These are phyloP conservation scores for Caradrina clavipalpis DNA, from an alignment of 2,888 invertebrate genomes.

Conservation along the genomic window DNA sequence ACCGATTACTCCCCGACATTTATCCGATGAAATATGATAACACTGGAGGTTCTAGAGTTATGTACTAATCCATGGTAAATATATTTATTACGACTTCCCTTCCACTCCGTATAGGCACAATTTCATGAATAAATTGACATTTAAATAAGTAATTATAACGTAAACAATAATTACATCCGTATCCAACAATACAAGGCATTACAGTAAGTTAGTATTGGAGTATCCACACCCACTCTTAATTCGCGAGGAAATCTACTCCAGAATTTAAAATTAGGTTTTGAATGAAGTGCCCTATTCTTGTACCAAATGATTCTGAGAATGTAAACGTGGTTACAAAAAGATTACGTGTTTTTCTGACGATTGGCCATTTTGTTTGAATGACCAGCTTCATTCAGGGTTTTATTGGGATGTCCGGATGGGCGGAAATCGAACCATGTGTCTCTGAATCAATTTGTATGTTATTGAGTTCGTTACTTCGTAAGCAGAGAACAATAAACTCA, in stretches of 20 bases:
- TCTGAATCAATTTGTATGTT: constrained; percentile 22
- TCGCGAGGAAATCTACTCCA: constrained; percentile 25
- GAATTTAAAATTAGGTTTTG: constrained; percentile 45
- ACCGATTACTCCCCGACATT: too few relatives aligned
- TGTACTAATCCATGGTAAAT: too few relatives aligned
- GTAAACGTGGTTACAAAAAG: constrained; percentile 40
- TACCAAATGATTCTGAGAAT: constrained; percentile 44
- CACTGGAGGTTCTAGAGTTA: too few relatives aligned
- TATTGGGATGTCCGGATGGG: constrained; percentile 41
- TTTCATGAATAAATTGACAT: too few relatives aligned
- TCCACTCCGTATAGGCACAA: too few relatives aligned
- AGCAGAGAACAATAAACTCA: background rate
- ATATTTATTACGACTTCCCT: too few relatives aligned
- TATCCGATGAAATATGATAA: too few relatives aligned
- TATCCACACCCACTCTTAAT: constrained; percentile 18
- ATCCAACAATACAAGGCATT: background rate
- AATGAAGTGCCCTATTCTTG: constrained; percentile 54
- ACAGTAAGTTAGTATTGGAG: too few relatives aligned
- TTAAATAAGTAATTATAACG: too few relatives aligned
- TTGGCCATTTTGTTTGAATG: constrained; percentile 50
- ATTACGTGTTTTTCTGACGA: constrained; percentile 33
- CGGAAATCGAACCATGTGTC: constrained; percentile 52
- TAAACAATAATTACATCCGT: too few relatives aligned
- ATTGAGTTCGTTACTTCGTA: constrained; percentile 13
- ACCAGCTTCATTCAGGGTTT: constrained; percentile 33